phyloP scores from a whole-genome alignment of 2,888 invertebrate genomes.

The Tetragnatha montana region DNA sequence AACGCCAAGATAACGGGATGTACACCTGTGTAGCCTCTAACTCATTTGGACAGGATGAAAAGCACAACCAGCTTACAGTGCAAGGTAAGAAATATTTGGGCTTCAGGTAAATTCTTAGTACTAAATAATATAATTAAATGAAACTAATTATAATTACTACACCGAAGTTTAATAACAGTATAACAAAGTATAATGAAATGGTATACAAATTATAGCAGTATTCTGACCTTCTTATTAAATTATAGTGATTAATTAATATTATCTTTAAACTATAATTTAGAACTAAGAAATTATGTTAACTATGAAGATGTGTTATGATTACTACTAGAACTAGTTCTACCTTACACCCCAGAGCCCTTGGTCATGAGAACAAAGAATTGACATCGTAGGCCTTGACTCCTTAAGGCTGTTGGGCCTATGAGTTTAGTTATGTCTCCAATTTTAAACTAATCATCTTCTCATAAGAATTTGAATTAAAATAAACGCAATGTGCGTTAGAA shows the following conservation, averaged over 20 bases:
- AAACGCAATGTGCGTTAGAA: too few relatives aligned
- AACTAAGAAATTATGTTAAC: neutral
- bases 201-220: neutral
- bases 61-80: slow-evolving; percentile 94
- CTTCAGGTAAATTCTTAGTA: neutral
- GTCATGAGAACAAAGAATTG: too few relatives aligned
- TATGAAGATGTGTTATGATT: too few relatives aligned
- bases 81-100: slow-evolving; percentile 81
- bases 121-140: neutral
- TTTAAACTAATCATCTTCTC: too few relatives aligned
- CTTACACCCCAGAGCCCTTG: neutral
- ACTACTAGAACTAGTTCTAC: too few relatives aligned
- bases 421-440: too few relatives aligned
- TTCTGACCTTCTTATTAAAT: too few relatives aligned
- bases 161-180: neutral
- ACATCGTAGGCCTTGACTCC: too few relatives aligned
- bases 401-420: too few relatives aligned
- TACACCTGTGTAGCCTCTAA: slow-evolving; percentile 95
- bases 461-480: too few relatives aligned
- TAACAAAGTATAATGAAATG: neutral
- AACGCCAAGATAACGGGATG: slow-evolving; percentile 90
- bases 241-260: too few relatives aligned
- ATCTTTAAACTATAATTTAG: neutral
- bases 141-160: neutral
- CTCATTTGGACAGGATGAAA: slow-evolving; percentile 94